Conservation (phyloP, 1,140 invertebrate species). For the Drosophila kohkoa region DNA sequence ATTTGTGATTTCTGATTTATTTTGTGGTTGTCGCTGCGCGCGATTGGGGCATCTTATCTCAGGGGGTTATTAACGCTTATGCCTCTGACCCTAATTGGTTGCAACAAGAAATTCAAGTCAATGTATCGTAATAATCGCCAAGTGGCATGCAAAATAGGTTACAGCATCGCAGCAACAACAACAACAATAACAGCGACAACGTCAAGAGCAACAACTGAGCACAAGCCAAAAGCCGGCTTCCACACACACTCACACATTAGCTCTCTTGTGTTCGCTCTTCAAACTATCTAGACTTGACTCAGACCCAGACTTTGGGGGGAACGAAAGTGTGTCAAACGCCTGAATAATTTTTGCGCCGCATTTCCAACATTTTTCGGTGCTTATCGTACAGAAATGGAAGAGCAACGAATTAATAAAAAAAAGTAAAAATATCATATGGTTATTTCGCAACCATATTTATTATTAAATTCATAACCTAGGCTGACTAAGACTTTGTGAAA, state of each 20-base stretch:
- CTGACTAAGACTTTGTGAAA: no score
- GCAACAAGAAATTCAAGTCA: constrained; percentile 57
- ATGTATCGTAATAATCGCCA: constrained; percentile 57
- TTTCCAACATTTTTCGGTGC: constrained; percentile 52
- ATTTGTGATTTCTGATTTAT: constrained; percentile 31
- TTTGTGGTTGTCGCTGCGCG: not conserved
- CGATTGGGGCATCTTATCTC: constrained; percentile 11
- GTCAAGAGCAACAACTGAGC: constrained; percentile 28
- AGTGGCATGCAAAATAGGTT: constrained; percentile 79
- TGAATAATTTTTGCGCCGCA: constrained; percentile 74
- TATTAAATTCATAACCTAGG: no score
- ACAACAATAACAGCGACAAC: constrained; percentile 8
- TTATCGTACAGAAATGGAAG: constrained; percentile 41
- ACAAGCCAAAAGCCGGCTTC: constrained; percentile 45
- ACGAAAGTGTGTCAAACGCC: constrained; percentile 80
- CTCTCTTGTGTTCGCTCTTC: not conserved
- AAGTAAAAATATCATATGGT: no score
- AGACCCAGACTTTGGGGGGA: constrained; percentile 37
- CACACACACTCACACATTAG: constrained; percentile 14
- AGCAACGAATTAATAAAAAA: constrained; percentile 1
- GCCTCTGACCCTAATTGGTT: constrained; percentile 72
- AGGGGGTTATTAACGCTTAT: constrained; percentile 20
- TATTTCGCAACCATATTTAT: no score
- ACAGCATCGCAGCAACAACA: constrained; percentile 63
- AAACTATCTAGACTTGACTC: constrained; percentile 14